Evolutionary conservation across 1,140 invertebrate genomes (phyloP).

Genomic region (Spodoptera litura): DNA sequence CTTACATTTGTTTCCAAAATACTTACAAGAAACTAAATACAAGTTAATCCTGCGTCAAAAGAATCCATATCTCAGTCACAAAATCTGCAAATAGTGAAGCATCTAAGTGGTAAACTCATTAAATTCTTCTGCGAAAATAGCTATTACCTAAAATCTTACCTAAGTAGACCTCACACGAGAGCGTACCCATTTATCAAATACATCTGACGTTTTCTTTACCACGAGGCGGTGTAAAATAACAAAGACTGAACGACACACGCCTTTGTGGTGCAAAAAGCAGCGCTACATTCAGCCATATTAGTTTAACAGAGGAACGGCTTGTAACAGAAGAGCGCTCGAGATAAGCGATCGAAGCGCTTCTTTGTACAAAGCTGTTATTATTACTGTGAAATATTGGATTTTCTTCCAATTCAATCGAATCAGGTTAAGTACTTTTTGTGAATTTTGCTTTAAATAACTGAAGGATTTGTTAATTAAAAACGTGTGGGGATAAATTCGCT

Average conservation of each 20-base stretch:
- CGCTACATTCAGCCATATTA: slow-evolving; percentile 37
- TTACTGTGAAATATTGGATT: slow-evolving; percentile 19
- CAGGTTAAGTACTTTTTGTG: not conserved
- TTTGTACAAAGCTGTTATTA: slow-evolving; percentile 29
- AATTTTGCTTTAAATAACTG: not conserved
- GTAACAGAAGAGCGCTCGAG: slow-evolving; percentile 29
- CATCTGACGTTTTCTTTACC: slow-evolving; percentile 31
- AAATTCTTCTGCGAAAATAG: too few species aligned
- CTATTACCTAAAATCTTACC: slow-evolving; percentile 19
- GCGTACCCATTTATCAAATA: slow-evolving; percentile 37
- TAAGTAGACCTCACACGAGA: not conserved
- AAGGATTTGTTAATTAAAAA: too few species aligned
- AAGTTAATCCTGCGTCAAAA: too few species aligned
- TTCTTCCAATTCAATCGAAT: slow-evolving; percentile 6
- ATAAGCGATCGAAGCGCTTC: slow-evolving; percentile 38
- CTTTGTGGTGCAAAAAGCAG: slow-evolving; percentile 37
- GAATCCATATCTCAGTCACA: too few species aligned
- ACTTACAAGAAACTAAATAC: too few species aligned
- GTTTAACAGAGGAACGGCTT: slow-evolving; percentile 36
- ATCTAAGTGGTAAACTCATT: too few species aligned
- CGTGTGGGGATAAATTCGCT: too few species aligned
- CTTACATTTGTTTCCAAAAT: too few species aligned
- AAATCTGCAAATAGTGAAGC: too few species aligned
- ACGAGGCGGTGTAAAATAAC: slow-evolving; percentile 34
- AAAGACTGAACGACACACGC: slow-evolving; percentile 37